Conservation (phyloP, 2,888 invertebrate species). For the Andrena chrysosceles region DNA sequence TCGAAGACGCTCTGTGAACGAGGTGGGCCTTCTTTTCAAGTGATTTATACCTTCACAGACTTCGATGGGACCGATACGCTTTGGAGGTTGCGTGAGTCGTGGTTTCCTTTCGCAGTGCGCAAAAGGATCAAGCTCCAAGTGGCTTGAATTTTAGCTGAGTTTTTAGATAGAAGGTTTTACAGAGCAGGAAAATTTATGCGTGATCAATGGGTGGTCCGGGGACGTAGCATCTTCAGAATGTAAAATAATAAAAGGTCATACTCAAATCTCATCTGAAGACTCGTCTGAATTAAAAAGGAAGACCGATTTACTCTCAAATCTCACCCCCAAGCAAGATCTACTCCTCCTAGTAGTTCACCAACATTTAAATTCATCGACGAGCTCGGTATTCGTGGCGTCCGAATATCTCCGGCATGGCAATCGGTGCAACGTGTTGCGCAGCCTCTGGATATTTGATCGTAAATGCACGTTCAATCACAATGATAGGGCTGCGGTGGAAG, state of each 20-base stretch:
- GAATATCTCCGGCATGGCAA: slow-evolving; percentile 31
- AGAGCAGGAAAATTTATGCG: no score
- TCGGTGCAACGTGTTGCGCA: slow-evolving; percentile 65
- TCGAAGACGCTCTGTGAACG: neutral
- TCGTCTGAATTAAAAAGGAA: neutral
- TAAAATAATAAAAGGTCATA: no score
- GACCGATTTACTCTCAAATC: neutral
- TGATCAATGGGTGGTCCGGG: no score
- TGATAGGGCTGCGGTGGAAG: slow-evolving; percentile 65
- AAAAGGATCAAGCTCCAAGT: no score
- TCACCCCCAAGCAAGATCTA: neutral
- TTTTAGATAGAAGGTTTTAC: no score
- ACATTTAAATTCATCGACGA: slow-evolving; percentile 7
- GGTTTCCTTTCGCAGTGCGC: neutral
- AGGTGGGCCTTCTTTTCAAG: neutral
- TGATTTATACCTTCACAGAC: slow-evolving; percentile 1
- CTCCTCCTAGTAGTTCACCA: neutral
- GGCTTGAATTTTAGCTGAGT: no score
- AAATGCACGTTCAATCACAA: slow-evolving; percentile 79
- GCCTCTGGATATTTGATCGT: slow-evolving; percentile 77
- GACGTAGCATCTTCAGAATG: no score
- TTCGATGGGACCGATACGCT: neutral
- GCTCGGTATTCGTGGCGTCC: slow-evolving; percentile 12
- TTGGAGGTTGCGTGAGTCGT: slow-evolving; percentile 12
- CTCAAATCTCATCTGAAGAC: no score